Conservation (phyloP, 2,113 vertebrate species). For the Pungitius pungitius region DNA sequence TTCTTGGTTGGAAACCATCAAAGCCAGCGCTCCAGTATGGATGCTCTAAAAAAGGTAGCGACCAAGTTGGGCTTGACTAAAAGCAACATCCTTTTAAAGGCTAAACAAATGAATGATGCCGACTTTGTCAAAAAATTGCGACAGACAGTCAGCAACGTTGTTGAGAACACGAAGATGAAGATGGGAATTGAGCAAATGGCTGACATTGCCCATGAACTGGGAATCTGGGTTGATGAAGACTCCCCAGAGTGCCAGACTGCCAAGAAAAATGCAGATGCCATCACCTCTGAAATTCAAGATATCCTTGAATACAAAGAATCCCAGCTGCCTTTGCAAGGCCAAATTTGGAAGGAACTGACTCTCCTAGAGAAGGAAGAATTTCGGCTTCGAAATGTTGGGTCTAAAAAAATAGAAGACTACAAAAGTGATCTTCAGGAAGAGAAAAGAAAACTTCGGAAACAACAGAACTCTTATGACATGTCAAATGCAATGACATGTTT, state of each 20-base stretch:
- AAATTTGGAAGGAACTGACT: slow-evolving; percentile 71
- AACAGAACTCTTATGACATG: slow-evolving; percentile 43
- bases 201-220: slow-evolving; percentile 49
- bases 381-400: slow-evolving; percentile 54
- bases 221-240: slow-evolving; percentile 73
- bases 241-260: slow-evolving; percentile 50
- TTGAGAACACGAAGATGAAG: slow-evolving; percentile 15
- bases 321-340: slow-evolving; percentile 64
- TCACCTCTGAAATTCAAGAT: slow-evolving; percentile 52
- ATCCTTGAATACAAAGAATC: slow-evolving; percentile 62
- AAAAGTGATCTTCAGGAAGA: slow-evolving; percentile 52
- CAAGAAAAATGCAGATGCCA: slow-evolving; percentile 55
- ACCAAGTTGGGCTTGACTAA: slow-evolving; percentile 44
- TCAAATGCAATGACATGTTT: slow-evolving; percentile 67
- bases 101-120: slow-evolving; percentile 59
- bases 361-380: slow-evolving; percentile 72
- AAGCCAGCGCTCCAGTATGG: neutral
- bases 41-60: slow-evolving; percentile 22
- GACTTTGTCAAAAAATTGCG: slow-evolving; percentile 57
- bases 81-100: slow-evolving; percentile 53
- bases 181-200: slow-evolving; percentile 57
- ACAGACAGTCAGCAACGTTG: slow-evolving; percentile 15
- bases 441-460: slow-evolving; percentile 36
- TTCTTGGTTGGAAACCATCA: slow-evolving; percentile 64
- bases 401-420: slow-evolving; percentile 60